Evolutionary conservation across 1,140 invertebrate species (phyloP), one percentile per base, ranked within the genome.

Genomic region (Calephelis virginiensis): DNA sequence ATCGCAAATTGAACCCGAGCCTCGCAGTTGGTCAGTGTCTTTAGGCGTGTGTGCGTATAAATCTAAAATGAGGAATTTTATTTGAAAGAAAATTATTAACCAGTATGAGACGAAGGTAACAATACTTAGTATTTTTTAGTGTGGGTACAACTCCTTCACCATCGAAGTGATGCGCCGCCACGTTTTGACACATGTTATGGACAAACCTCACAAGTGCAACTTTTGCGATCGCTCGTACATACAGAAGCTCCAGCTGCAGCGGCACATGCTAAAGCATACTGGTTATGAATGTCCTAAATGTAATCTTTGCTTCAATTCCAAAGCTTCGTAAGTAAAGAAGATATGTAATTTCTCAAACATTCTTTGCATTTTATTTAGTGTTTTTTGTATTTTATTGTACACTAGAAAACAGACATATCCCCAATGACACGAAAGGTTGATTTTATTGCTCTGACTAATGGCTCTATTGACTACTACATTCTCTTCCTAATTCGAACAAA

Each of bases 81-180:
- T 43, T 43, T 43, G 28, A 28, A 28, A 28, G 5, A 28, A 28
- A 28, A 28, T 28, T 28, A 28, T 28, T 28, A 28, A 28, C 28
- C 28, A 28, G 28, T 28, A 28, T 28, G 2, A 28, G 2, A 28
- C 28, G 5, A 28, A 28, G 28, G 5, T 28, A 28, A 28, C 28
- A 50, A 13, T 61, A 14, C 6, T 43, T 61, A 43, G 8, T 48
- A 17, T 65, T 69, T 69, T 77, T 0, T 75, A 90, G 88, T 90
- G 88, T 68, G 85, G 86, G n/a, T 89, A 90, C 76, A 80, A 71
- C 12, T 88, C 88, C 6, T 86, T 69, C 70, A 89, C 88, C 8
- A 73, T 87, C 8, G 88, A 90, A 65, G 88, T 90, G 72, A 81
- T 90, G 74, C 81, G 84, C 7, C 82, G 88, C 0, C 88, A 90